Evolutionary conservation across 2,888 invertebrate genomes (phyloP).

Genomic region (Panzeria rudis): DNA sequence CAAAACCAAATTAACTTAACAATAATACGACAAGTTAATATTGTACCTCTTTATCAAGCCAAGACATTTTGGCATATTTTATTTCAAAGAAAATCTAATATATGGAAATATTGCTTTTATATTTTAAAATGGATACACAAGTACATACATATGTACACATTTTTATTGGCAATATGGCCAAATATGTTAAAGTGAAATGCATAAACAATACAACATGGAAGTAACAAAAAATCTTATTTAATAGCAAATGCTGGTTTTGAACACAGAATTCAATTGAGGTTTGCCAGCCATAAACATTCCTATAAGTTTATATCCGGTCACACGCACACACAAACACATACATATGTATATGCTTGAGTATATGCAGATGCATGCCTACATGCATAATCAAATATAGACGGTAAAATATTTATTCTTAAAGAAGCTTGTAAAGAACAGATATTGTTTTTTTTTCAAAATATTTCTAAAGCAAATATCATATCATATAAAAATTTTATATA

Average conservation of each 20-base stretch:
- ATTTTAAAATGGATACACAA: neutral
- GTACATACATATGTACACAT: neutral
- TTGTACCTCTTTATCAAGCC: neutral
- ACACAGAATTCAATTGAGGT: conserved; percentile 62
- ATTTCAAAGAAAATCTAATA: conserved; percentile 22
- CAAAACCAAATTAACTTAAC: conserved; percentile 54
- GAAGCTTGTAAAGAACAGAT: conserved; percentile 23
- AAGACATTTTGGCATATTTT: conserved; percentile 20
- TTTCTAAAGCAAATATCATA: conserved; percentile 10
- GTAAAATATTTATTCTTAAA: conserved; percentile 37
- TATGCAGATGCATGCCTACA: conserved; percentile 15
- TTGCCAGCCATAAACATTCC: conserved; percentile 23
- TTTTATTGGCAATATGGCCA: conserved; percentile 46
- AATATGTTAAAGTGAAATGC: neutral
- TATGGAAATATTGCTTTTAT: conserved; percentile 37
- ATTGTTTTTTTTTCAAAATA: conserved; percentile 30
- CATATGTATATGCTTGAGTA: neutral
- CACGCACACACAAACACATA: neutral
- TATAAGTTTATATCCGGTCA: conserved; percentile 28
- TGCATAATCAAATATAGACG: conserved; percentile 35
- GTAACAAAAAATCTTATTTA: neutral
- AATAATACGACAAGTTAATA: conserved; percentile 51
- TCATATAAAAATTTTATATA: conserved; percentile 28
- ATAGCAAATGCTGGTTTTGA: conserved; percentile 48
- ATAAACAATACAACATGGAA: conserved; percentile 1